Evolutionary conservation across 2,888 invertebrate genomes (phyloP), one percentile per base, ranked within the genome.

Genomic region (Pristionchus mayeri): DNA sequence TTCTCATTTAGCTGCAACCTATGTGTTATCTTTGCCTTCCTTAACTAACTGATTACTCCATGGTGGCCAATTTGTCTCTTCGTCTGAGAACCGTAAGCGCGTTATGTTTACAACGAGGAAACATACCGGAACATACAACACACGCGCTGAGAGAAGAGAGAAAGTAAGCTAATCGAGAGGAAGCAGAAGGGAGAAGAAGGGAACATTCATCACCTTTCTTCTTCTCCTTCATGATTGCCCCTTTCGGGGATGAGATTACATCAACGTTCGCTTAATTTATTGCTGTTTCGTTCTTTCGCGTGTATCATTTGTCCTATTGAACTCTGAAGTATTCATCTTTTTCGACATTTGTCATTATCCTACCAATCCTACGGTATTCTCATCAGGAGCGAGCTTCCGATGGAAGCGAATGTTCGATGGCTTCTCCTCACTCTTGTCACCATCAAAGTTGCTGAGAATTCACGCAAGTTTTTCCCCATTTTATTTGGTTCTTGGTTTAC

Each of bases 81-180:
- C n/a, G 30, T 27, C 30, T 54, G n/a, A 54, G 54, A 54, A 60
- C 60, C n/a, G n/a, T n/a, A n/a, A n/a, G n/a, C n/a, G n/a, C 24
- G 30, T 34, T 37, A 21, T 67, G 67, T 67, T 67, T 67, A 40
- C 67, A 11, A 67, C 27, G 27, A 27, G 11, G n/a, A n/a, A n/a
- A 34, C 54, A 63, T 63, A 63, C 63, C 63, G 67, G 67, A 67
- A 67, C 37, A 37, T 37, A 27, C n/a, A 18, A 34, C 37, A 67
- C 6, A 67, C 37, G 18, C 30, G 67, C 21, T n/a, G 18, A 67
- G 18, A 37, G 40, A n/a, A 67, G 16, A 37, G 67, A 37, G 67
- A 67, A 67, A 67, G 67, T 67, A 67, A 67, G 67, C 67, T 67
- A 67, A 67, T 67, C 67, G 40, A 67, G 67, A 67, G 40, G 24